Conservation (phyloP, 2,888 invertebrate genomes). For the Campopleginae sp. region DNA sequence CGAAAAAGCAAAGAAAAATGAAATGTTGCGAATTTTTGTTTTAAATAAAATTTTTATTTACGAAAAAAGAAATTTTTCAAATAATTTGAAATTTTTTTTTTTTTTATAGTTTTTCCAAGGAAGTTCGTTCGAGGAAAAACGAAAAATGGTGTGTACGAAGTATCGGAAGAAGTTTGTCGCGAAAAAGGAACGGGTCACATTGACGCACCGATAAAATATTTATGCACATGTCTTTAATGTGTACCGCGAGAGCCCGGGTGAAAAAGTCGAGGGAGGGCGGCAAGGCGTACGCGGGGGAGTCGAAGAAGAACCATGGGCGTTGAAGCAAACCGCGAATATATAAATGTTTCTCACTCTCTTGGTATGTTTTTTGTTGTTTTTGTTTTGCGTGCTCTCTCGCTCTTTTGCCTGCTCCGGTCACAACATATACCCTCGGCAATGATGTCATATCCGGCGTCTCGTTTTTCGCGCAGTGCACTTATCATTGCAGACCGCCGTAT, state of each 20-base stretch:
- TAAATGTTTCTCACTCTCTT: constrained; percentile 50
- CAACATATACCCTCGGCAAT: constrained; percentile 66
- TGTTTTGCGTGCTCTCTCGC: constrained; percentile 31
- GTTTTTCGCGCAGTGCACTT: constrained; percentile 77
- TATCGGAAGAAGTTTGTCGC: not conserved
- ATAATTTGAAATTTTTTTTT: not conserved
- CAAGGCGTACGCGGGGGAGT: constrained; percentile 22
- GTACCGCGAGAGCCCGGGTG: constrained; percentile 17
- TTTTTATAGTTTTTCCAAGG: too few relatives aligned
- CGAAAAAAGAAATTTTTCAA: not conserved
- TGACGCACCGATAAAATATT: constrained; percentile 50
- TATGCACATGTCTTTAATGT: constrained; percentile 51
- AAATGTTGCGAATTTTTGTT: not conserved
- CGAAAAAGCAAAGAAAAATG: not conserved
- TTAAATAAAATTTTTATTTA: too few relatives aligned
- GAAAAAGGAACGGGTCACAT: constrained; percentile 34
- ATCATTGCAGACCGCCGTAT: constrained; percentile 70
- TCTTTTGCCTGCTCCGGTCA: constrained; percentile 49
- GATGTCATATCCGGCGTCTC: constrained; percentile 82
- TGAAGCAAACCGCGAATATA: constrained; percentile 48
- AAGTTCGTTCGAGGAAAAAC: not conserved
- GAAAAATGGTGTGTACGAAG: not conserved
- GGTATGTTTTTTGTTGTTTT: constrained; percentile 30
- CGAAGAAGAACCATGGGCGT: constrained; percentile 38
- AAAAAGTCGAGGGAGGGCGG: not conserved